Conservation (phyloP, 2,113 vertebrate genomes). For the Elaphurus davidianus region DNA sequence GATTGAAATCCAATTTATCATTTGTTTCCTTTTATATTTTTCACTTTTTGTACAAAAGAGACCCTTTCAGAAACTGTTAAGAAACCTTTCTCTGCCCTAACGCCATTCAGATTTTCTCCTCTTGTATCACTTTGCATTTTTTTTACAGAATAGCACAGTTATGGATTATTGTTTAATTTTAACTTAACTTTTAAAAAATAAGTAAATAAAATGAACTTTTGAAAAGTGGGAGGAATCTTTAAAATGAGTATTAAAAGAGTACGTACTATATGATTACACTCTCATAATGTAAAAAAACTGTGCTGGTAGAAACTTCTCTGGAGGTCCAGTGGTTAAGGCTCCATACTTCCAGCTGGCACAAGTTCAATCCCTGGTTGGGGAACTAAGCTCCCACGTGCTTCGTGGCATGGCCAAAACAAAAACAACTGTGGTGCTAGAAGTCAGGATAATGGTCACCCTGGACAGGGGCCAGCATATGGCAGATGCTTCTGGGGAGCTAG, state of each 20-base stretch:
- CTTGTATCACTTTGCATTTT: neutral
- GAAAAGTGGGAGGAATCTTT: neutral
- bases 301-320: neutral
- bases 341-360: neutral
- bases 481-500: neutral
- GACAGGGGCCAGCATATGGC: neutral
- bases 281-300: neutral
- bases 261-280: neutral
- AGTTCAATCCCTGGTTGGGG: neutral
- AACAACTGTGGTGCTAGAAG: neutral
- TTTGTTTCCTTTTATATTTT: neutral
- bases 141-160: neutral
- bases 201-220: neutral
- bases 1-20: neutral
- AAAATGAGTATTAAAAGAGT: neutral
- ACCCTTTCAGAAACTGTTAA: neutral
- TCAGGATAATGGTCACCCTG: neutral
- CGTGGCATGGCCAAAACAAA: neutral
- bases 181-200: neutral
- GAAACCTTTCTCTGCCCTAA: neutral
- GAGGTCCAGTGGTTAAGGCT: neutral
- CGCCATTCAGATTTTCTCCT: neutral
- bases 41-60: neutral
- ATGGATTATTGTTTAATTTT: neutral
- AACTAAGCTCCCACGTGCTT: neutral